These are phyloP conservation scores for Pinna nobilis DNA, from an alignment of 1,140 invertebrate genomes.

Conservation along the genomic window DNA sequence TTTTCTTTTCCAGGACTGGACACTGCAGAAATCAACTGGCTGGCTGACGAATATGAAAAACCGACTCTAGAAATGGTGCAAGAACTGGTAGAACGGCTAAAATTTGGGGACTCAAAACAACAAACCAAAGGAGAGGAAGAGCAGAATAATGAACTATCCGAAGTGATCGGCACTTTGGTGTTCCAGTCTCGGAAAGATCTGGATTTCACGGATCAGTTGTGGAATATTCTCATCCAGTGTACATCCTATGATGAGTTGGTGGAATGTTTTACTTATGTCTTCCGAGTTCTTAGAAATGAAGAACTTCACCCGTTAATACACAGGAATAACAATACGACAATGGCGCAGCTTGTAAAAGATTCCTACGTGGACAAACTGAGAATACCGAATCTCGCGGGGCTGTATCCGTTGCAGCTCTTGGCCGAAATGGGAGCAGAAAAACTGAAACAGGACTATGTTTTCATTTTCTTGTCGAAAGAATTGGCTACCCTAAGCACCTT, in stretches of 20 bases:
- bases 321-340: slow-evolving; percentile 56
- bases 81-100: slow-evolving; percentile 44
- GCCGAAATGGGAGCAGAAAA: slow-evolving; percentile 66
- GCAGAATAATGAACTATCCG: slow-evolving; percentile 16
- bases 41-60: slow-evolving; percentile 30
- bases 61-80: slow-evolving; percentile 44
- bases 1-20: slow-evolving; percentile 28
- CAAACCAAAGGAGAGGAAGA: background rate
- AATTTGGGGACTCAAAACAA: slow-evolving; percentile 36
- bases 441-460: slow-evolving; percentile 56
- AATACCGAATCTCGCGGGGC: slow-evolving; percentile 51
- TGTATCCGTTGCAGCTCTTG: slow-evolving; percentile 54
- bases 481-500: slow-evolving; percentile 46
- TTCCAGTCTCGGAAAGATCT: slow-evolving; percentile 53
- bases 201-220: slow-evolving; percentile 64
- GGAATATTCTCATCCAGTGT: slow-evolving; percentile 60
- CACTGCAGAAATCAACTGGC: slow-evolving; percentile 54
- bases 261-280: slow-evolving; percentile 50
- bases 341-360: slow-evolving; percentile 60
- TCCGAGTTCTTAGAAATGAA: slow-evolving; percentile 52
- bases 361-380: slow-evolving; percentile 52
- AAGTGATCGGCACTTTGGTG: slow-evolving; percentile 13
- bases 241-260: slow-evolving; percentile 54
- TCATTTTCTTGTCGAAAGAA: slow-evolving; percentile 53
- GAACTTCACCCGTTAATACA: slow-evolving; percentile 61